Conservation (phyloP, 2,797 vertebrate genomes). For the Calcarius lapponicus region DNA sequence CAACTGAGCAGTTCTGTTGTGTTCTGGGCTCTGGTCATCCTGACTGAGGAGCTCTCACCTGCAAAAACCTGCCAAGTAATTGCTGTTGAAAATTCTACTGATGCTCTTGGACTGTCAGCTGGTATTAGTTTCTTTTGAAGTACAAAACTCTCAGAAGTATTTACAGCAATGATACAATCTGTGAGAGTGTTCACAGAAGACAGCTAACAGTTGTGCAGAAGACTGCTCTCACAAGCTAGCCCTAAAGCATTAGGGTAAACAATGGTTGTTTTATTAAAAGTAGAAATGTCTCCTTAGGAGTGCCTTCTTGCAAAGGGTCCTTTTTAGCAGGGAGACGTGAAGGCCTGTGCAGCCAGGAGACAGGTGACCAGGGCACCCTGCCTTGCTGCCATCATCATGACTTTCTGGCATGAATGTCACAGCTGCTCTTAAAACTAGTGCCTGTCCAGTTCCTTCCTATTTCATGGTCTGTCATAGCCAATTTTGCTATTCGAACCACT, state of each 20-base stretch:
- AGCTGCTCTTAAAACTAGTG: not conserved
- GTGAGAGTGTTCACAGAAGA: not conserved
- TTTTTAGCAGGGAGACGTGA: not conserved
- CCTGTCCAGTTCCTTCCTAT: not conserved
- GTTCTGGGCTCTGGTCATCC: not conserved
- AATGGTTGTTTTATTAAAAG: not conserved
- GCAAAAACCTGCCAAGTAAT: not conserved
- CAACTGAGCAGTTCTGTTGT: not conserved
- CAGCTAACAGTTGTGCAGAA: not conserved
- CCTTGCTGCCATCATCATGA: not conserved
- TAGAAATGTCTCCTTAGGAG: not conserved
- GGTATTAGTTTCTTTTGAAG: not conserved
- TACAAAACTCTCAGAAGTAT: not conserved
- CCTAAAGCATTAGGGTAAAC: not conserved
- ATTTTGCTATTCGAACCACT: slow-evolving; percentile 18
- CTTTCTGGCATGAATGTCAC: not conserved
- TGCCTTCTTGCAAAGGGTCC: not conserved
- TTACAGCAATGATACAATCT: not conserved
- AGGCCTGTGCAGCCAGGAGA: not conserved
- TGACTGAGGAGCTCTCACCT: not conserved
- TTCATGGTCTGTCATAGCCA: not conserved
- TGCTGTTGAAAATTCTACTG: not conserved
- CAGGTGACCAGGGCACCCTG: not conserved
- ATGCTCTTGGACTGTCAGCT: not conserved
- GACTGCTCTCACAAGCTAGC: not conserved